phyloP scores from a whole-genome alignment of 1,140 invertebrate genomes.

The Eumaeus atala region DNA sequence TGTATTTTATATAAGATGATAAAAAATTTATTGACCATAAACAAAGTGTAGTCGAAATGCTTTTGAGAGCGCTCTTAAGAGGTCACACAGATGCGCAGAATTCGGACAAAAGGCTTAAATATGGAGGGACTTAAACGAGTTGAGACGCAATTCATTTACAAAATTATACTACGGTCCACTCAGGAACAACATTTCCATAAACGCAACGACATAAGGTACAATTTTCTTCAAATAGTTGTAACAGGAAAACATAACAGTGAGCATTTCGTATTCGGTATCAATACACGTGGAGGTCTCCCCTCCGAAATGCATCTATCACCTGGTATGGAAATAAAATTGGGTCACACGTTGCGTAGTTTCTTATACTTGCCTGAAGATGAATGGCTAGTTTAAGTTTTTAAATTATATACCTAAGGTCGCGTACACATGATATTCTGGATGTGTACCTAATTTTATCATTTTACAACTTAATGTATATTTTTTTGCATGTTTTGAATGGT shows the following conservation, averaged over 20 bases:
- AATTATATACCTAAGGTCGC: too few species aligned
- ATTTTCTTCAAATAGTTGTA: neutral
- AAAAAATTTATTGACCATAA: slow-evolving; percentile 13
- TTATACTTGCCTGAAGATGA: slow-evolving; percentile 15
- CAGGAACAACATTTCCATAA: slow-evolving; percentile 18
- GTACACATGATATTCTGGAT: too few species aligned
- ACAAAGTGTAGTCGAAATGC: slow-evolving; percentile 11
- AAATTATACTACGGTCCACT: slow-evolving; percentile 22
- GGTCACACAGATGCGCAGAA: slow-evolving; percentile 62
- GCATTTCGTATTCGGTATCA: slow-evolving; percentile 41
- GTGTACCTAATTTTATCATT: too few species aligned
- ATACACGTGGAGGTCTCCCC: slow-evolving; percentile 60
- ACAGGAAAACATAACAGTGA: slow-evolving; percentile 11
- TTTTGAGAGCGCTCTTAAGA: slow-evolving; percentile 53
- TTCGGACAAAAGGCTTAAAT: slow-evolving; percentile 56
- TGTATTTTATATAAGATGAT: slow-evolving; percentile 6
- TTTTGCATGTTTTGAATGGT: too few species aligned
- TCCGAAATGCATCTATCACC: slow-evolving; percentile 63
- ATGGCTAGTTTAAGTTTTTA: too few species aligned
- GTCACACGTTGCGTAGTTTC: slow-evolving; percentile 60
- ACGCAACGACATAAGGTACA: slow-evolving; percentile 21
- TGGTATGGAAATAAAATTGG: slow-evolving; percentile 53
- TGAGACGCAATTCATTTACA: slow-evolving; percentile 51
- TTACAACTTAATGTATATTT: too few species aligned
- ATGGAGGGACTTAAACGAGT: slow-evolving; percentile 45